phyloP scores from a whole-genome alignment of 2,113 vertebrate species.

The Montifringilla adamsi region DNA sequence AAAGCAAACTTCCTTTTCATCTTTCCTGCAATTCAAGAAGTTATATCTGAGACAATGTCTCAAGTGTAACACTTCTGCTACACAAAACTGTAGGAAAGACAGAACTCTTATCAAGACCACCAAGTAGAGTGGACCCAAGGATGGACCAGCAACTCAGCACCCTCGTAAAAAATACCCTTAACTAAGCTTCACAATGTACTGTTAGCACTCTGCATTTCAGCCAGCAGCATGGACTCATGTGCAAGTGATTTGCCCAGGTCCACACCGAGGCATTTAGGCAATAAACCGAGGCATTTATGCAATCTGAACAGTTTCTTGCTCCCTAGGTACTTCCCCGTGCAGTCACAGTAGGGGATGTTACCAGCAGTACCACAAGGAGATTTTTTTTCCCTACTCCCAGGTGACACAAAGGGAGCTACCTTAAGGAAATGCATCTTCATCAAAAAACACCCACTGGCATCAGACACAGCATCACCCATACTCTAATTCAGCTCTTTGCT shows the following conservation, averaged over 20 bases:
- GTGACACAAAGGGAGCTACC: neutral
- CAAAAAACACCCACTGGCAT: neutral
- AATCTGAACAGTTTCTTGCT: neutral
- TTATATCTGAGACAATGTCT: neutral
- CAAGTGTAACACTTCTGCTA: neutral
- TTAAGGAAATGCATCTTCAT: neutral
- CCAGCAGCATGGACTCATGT: rapidly evolving
- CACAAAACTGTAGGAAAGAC: neutral
- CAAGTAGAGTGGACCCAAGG: neutral
- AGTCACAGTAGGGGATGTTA: neutral
- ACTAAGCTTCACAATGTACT: neutral
- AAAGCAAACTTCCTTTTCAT: slow-evolving; percentile 23
- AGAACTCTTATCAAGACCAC: neutral
- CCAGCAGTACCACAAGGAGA: neutral
- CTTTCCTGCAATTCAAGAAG: neutral
- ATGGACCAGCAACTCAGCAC: neutral
- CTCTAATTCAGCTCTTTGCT: neutral
- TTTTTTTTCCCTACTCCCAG: neutral
- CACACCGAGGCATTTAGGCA: neutral
- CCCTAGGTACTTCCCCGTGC: neutral
- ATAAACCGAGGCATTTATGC: neutral
- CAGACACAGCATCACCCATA: neutral
- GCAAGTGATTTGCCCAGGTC: neutral
- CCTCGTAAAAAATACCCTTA: neutral
- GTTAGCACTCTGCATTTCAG: neutral